phyloP scores from a whole-genome alignment of 2,797 vertebrate genomes.

The Peromyscus aztecus region DNA sequence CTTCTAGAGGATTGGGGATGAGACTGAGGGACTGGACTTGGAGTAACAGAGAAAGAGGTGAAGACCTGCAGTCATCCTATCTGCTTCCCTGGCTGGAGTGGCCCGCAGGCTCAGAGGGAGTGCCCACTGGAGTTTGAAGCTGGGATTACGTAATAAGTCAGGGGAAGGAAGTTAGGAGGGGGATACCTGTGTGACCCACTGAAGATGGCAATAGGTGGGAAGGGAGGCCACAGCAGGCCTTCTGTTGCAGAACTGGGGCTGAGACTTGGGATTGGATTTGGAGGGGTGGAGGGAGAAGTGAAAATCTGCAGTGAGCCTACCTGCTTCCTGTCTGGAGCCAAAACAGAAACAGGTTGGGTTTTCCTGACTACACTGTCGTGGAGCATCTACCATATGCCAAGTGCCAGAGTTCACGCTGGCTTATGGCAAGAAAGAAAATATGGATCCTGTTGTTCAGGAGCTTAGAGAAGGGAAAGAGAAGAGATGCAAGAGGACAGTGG shows the following conservation, averaged over 20 bases:
- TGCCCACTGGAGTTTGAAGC: not conserved
- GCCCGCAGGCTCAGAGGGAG: too few relatives aligned
- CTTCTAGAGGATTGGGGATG: not conserved
- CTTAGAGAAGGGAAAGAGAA: not conserved
- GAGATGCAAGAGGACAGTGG: not conserved
- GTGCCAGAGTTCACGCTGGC: not conserved
- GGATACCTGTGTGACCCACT: not conserved
- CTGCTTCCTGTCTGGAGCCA: not conserved
- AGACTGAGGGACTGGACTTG: not conserved
- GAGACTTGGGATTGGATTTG: not conserved
- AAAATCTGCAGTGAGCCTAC: not conserved
- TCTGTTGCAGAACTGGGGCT: not conserved
- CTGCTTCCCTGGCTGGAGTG: not conserved
- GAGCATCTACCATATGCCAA: not conserved
- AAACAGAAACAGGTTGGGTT: not conserved
- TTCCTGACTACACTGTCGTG: not conserved
- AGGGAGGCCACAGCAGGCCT: not conserved
- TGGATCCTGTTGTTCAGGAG: not conserved
- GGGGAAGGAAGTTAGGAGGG: not conserved
- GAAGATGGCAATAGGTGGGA: not conserved
- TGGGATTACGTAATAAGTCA: not conserved
- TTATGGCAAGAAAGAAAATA: conserved; percentile 5
- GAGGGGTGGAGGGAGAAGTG: not conserved
- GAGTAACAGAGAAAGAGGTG: not conserved
- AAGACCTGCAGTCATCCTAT: not conserved